Evolutionary conservation across 2,888 invertebrate species (phyloP).

Genomic region (Agrochola lota): DNA sequence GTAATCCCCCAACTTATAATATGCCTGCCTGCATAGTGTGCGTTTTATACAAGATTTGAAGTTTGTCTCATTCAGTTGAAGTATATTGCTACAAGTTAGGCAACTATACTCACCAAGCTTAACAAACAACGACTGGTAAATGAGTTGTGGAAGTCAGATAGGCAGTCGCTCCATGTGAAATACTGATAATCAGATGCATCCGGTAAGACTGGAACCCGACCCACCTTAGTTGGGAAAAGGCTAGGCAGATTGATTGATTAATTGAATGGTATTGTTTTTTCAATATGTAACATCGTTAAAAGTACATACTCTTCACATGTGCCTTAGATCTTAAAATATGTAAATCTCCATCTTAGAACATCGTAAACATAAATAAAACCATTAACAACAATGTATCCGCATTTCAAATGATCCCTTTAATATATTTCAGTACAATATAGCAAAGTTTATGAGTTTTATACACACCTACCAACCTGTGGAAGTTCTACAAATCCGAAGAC

Average conservation of each 20-base stretch:
- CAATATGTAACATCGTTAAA: neutral
- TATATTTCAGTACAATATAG: conserved; percentile 12
- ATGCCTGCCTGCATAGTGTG: too few species aligned
- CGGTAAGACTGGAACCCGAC: neutral
- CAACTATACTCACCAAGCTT: neutral
- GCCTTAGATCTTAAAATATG: conserved; percentile 2
- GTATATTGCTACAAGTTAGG: neutral
- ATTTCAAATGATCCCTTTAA: conserved; percentile 29
- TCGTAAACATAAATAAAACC: conserved; percentile 34
- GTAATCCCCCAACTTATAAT: too few species aligned
- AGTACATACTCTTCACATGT: neutral
- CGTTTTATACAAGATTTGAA: too few species aligned
- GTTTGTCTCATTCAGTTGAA: too few species aligned
- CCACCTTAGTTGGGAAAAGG: neutral
- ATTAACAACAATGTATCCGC: conserved; percentile 37
- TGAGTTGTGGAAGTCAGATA: neutral
- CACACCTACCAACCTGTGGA: neutral
- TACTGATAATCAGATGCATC: neutral
- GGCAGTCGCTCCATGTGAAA: too few species aligned
- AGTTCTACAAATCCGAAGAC: neutral
- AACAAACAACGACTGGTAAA: neutral
- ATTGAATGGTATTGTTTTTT: too few species aligned
- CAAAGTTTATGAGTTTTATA: conserved; percentile 31
- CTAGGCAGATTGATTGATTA: neutral
- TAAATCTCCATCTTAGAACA: conserved; percentile 9